These are phyloP conservation scores for Patiria pectinifera DNA, from an alignment of 53 echinoderm and acorn worm genomes.

Conservation along the genomic window DNA sequence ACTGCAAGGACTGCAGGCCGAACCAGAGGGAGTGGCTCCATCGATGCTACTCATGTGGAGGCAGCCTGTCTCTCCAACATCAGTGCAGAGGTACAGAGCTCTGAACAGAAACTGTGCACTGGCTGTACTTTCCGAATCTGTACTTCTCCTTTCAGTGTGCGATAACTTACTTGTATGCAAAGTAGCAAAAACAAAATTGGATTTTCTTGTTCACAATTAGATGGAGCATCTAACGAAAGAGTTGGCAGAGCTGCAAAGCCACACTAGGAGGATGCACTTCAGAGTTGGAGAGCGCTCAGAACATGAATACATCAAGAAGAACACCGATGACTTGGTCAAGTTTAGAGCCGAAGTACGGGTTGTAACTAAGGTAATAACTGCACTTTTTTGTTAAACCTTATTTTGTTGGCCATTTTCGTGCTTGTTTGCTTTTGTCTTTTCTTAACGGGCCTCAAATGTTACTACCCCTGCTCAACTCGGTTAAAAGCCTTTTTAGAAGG, in stretches of 20 bases:
- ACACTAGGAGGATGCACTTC: slow-evolving; percentile 52
- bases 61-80: slow-evolving; percentile 66
- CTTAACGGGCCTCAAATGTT: not conserved
- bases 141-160: not conserved
- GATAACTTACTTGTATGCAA: not conserved
- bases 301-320: slow-evolving; percentile 56
- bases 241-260: slow-evolving; percentile 60
- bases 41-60: slow-evolving; percentile 65
- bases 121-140: not conserved
- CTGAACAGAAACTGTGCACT: not conserved
- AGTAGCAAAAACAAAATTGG: not conserved
- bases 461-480: no score
- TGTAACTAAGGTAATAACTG: slow-evolving; percentile 77
- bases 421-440: not conserved
- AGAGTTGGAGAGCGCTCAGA: slow-evolving; percentile 71
- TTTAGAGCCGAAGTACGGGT: slow-evolving; percentile 79
- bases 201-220: slow-evolving; percentile 27
- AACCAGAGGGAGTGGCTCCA: not conserved
- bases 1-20: not conserved
- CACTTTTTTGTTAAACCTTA: not conserved
- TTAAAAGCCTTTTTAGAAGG: no score
- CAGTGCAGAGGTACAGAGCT: slow-evolving; percentile 56
- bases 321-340: slow-evolving; percentile 69
- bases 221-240: slow-evolving; percentile 89
- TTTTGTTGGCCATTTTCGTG: not conserved